Conservation (phyloP, 2,113 vertebrate species). For the Carlito syrichta region DNA sequence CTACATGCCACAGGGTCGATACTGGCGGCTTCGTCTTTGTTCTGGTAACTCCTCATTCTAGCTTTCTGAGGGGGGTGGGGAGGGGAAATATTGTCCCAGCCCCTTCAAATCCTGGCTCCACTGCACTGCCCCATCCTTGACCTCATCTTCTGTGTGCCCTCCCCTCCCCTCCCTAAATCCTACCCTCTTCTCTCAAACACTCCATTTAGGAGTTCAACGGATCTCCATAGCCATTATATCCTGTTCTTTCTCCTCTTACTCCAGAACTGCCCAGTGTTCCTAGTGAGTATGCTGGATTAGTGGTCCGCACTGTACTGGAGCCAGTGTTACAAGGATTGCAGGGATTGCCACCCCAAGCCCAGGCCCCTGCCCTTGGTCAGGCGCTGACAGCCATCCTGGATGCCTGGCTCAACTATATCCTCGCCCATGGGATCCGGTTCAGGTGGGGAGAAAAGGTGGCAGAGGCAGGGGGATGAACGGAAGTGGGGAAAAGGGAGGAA, state of each 20-base stretch:
- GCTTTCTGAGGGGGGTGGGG: not conserved
- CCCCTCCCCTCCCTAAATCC: not conserved
- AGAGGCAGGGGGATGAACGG: not conserved
- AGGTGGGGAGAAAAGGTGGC: slow-evolving; percentile 80
- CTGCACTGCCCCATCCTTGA: not conserved
- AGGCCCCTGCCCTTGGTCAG: slow-evolving; percentile 81
- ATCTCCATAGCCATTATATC: not conserved
- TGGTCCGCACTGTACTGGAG: slow-evolving; percentile 86
- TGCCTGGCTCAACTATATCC: slow-evolving; percentile 94
- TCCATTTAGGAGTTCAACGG: not conserved
- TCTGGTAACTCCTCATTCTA: slow-evolving; percentile 47
- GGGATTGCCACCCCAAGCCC: slow-evolving; percentile 82
- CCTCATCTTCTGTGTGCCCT: not conserved
- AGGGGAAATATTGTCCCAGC: not conserved
- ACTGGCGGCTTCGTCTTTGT: slow-evolving; percentile 66
- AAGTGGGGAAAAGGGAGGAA: not conserved
- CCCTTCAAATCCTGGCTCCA: not conserved
- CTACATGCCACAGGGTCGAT: slow-evolving; percentile 72
- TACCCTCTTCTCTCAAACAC: not conserved
- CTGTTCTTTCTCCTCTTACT: slow-evolving; percentile 15
- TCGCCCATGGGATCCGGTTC: slow-evolving; percentile 89
- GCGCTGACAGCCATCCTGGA: slow-evolving; percentile 89
- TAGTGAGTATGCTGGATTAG: slow-evolving; percentile 85
- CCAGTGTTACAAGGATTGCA: slow-evolving; percentile 87
- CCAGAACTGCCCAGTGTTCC: slow-evolving; percentile 85